Evolutionary conservation across 1,140 invertebrate species (phyloP).

Genomic region (Drosophila azteca): DNA sequence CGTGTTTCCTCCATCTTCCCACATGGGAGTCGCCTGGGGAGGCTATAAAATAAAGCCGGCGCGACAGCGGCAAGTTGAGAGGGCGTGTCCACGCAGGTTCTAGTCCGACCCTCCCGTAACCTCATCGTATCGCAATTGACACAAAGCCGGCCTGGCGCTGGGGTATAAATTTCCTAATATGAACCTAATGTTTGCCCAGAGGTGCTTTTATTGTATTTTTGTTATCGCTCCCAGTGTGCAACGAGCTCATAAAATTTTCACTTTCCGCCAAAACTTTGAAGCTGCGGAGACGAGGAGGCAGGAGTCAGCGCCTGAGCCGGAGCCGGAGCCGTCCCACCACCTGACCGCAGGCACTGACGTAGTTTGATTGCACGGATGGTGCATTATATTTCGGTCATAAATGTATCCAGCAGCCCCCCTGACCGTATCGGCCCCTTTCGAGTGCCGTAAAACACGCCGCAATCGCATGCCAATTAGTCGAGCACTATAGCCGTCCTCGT

Average conservation of each 20-base stretch:
- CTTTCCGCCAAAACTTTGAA: constrained; percentile 24
- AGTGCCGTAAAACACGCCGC: constrained; percentile 22
- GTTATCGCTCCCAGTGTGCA: constrained; percentile 31
- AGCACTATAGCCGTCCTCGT: no score
- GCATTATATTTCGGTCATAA: constrained; percentile 13
- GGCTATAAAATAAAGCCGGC: no score
- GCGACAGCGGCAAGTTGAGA: no score
- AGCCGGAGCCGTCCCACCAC: constrained; percentile 16
- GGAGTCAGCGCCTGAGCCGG: neutral
- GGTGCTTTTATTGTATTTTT: constrained; percentile 49
- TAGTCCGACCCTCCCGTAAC: neutral
- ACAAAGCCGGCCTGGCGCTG: constrained; percentile 14
- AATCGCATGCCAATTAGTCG: constrained; percentile 1
- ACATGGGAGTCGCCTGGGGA: no score
- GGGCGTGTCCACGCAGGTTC: no score
- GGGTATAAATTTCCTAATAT: constrained; percentile 36
- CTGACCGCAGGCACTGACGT: constrained; percentile 1
- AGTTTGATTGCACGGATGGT: constrained; percentile 19
- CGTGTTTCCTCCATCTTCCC: no score
- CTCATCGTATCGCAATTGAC: constrained; percentile 16
- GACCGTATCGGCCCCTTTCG: constrained; percentile 11
- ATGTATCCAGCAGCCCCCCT: constrained; percentile 2
- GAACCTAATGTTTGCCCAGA: constrained; percentile 42
- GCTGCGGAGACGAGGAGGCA: constrained; percentile 6
- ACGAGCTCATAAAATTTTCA: constrained; percentile 57